Conservation (phyloP, 2,797 vertebrate genomes). For the Manis pentadactyla region DNA sequence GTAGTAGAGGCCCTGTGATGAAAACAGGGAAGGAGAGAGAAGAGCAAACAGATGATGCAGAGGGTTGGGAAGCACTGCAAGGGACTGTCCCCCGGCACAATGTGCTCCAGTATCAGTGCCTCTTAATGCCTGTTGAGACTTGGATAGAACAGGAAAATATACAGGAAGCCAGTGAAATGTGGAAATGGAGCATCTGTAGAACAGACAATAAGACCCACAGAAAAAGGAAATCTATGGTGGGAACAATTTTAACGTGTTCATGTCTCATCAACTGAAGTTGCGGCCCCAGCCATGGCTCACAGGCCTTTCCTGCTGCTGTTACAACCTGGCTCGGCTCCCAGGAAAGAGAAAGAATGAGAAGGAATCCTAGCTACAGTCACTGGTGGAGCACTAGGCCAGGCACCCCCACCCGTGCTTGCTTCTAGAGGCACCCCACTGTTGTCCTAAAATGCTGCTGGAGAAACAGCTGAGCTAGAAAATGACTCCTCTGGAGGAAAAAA, state of each 20-base stretch:
- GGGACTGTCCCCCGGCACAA: not conserved
- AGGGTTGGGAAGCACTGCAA: not conserved
- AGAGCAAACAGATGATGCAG: not conserved
- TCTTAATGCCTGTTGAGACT: not conserved
- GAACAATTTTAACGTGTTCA: not conserved
- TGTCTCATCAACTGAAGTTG: not conserved
- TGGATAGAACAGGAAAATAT: slow-evolving; percentile 61
- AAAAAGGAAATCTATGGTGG: slow-evolving; percentile 68
- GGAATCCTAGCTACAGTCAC: not conserved
- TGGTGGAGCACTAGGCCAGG: not conserved
- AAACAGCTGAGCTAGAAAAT: slow-evolving; percentile 62
- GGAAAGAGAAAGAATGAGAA: slow-evolving; percentile 16
- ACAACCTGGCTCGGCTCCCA: not conserved
- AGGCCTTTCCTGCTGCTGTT: not conserved
- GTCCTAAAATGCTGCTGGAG: slow-evolving; percentile 27
- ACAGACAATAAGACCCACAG: slow-evolving; percentile 54
- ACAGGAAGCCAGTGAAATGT: slow-evolving; percentile 67
- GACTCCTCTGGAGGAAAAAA: slow-evolving; percentile 30
- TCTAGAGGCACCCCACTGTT: slow-evolving; percentile 67
- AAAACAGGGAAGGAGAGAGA: not conserved
- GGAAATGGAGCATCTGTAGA: slow-evolving; percentile 41
- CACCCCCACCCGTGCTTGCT: slow-evolving; percentile 53
- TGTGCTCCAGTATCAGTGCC: not conserved
- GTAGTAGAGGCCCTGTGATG: not conserved
- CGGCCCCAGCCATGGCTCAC: not conserved